These are phyloP conservation scores for Drosophila watanabei DNA, from an alignment of 1,140 invertebrate species.

Conservation along the genomic window DNA sequence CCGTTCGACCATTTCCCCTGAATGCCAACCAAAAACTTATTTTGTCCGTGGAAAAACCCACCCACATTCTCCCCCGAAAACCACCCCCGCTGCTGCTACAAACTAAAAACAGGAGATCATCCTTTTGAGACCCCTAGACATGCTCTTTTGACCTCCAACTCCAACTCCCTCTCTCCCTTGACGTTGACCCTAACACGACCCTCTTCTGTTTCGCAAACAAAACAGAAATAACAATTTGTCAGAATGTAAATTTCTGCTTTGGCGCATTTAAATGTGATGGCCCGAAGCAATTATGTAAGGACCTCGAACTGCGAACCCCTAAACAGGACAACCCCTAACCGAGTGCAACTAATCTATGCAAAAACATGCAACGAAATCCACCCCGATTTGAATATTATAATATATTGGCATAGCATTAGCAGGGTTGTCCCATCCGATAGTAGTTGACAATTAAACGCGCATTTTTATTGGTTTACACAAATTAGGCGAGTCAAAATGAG, in stretches of 20 bases:
- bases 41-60: conserved; percentile 8
- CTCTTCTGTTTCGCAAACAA: conserved; percentile 46
- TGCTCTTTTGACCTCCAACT: conserved; percentile 69
- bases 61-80: conserved; percentile 27
- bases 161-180: background rate
- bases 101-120: conserved; percentile 32
- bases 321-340: conserved; percentile 57
- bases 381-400: conserved; percentile 66
- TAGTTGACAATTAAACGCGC: conserved; percentile 68
- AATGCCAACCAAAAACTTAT: conserved; percentile 31
- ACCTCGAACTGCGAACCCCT: conserved; percentile 31
- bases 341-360: conserved; percentile 81
- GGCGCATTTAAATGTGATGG: conserved; percentile 70
- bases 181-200: conserved; percentile 53
- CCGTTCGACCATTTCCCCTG: conserved; percentile 7
- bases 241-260: conserved; percentile 77
- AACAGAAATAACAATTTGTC: conserved; percentile 76
- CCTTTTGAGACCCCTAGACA: conserved; percentile 36
- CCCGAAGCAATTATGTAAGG: conserved; percentile 59
- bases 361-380: conserved; percentile 69
- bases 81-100: conserved; percentile 9
- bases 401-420: conserved; percentile 26
- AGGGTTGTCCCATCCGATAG: conserved; percentile 55
- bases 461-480: conserved; percentile 83
- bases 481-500: conserved; percentile 56